Evolutionary conservation across 2,113 vertebrate species (phyloP), one percentile per base, ranked within the genome.

Genomic region (Phrynosoma blainvillii): DNA sequence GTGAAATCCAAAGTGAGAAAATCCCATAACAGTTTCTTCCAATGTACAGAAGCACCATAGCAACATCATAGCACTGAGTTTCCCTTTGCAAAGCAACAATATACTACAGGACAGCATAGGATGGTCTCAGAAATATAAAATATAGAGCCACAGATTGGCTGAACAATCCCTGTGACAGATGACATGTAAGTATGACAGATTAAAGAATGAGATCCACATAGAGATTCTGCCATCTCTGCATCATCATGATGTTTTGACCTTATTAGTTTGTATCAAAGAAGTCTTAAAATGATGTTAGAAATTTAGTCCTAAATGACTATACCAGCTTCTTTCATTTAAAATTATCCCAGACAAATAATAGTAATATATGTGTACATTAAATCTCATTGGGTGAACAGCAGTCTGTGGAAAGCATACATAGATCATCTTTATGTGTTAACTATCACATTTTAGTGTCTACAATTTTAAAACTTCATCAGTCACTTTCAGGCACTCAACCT

Each of bases 281-380:
- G 42, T 13, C 90, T 79, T 65, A 77, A 89, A 4, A 32, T 56
- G 9, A 68, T 47, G 54, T 47, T 47, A 78, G 18, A 4, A 62
- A 62, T 62, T 12, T 16, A 12, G 18, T 62, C 13, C 59, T 62
- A 82, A 32, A 65, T 88, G 85, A 75, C 86, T 77, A 40, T 25
- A 89, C 73, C 76, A 73, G 13, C 25, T 76, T 88, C 18, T 36
- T 92, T 81, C 40, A 88, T 52, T 90, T 87, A 77, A 90, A 87
- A 77, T 77, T 59, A 79, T 1, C 30, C 2, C 84, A 54, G 70
- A 23, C 59, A 9, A 73, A 82, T 52, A 73, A 21, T 0, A 73
- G 21, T 0, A 7, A 2, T 2, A n/a, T 54, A 23, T 13, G 70
- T 5, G 52, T 13, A 77, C 71, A 85, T 62, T 59, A 65, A 62